Percentiles rank a stretch among this genome's conserved stretches.
These are phyloP conservation scores for Hystrix cristata DNA, from an alignment of 2,113 vertebrate genomes.

Conservation along the genomic window DNA sequence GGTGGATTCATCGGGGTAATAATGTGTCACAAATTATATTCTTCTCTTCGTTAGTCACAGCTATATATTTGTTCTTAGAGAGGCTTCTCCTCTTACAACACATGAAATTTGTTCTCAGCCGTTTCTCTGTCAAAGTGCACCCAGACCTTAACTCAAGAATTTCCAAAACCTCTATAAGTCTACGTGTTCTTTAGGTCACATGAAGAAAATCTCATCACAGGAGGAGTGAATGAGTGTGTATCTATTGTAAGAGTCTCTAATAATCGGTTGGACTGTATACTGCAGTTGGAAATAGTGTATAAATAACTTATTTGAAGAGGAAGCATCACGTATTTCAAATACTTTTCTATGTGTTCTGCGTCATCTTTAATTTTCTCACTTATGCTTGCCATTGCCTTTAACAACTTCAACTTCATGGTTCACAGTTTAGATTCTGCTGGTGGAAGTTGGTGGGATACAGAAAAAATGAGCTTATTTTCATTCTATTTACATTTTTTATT, in stretches of 20 bases:
- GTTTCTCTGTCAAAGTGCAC: not conserved
- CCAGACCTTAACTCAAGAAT: not conserved
- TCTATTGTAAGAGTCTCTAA: not conserved
- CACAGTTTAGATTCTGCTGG: constrained; percentile 2
- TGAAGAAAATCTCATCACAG: not conserved
- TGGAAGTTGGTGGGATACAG: not conserved
- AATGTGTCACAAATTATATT: not conserved
- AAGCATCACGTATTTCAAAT: not conserved
- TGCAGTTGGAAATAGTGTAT: not conserved
- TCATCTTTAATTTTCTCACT: constrained; percentile 12
- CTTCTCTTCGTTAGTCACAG: not conserved
- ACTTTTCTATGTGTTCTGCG: not conserved
- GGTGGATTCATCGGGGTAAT: not conserved
- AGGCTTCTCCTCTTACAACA: constrained; percentile 12
- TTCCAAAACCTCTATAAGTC: not conserved
- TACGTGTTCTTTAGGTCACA: not conserved
- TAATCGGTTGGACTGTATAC: not conserved
- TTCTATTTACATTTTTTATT: constrained; percentile 30
- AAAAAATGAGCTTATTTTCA: constrained; percentile 47
- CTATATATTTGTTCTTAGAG: not conserved
- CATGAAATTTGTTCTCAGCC: constrained; percentile 26
- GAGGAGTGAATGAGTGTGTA: not conserved
- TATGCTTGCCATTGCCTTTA: not conserved
- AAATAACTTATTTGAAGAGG: not conserved
- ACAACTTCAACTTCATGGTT: constrained; percentile 22